Percentiles rank a stretch among this genome's conserved stretches.
These are phyloP conservation scores for Vulpes lagopus DNA, from an alignment of 2,113 vertebrate species.

Conservation along the genomic window DNA sequence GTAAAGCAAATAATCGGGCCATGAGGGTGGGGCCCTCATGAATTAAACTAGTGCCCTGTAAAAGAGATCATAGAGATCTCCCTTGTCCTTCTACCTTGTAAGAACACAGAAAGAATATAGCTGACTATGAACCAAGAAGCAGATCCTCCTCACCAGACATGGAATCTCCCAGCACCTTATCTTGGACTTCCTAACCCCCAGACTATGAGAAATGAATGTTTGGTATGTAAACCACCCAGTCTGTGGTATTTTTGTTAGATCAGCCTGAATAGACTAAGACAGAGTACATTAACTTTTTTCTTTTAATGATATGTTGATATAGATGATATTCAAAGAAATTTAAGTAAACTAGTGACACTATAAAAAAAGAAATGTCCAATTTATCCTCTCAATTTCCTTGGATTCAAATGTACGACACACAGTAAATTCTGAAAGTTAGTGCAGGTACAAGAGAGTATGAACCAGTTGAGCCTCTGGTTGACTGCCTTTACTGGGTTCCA, in stretches of 20 bases:
- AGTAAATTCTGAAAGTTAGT: neutral
- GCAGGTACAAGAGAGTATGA: neutral
- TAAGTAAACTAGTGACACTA: neutral
- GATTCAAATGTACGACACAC: neutral
- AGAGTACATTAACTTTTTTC: neutral
- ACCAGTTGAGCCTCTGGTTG: neutral
- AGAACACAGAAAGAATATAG: neutral
- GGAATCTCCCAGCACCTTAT: neutral
- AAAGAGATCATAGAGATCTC: neutral
- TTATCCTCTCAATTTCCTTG: neutral
- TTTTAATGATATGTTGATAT: conserved; percentile 27
- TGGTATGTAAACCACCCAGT: neutral
- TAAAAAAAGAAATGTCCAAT: neutral
- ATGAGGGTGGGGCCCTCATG: neutral
- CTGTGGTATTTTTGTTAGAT: neutral
- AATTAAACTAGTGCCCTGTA: neutral
- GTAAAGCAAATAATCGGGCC: conserved; percentile 1
- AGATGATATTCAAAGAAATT: conserved; percentile 28
- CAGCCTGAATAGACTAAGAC: neutral
- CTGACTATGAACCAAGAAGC: neutral
- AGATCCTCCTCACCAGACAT: neutral
- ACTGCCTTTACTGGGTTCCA: neutral
- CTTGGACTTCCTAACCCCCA: neutral
- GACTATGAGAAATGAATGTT: neutral
- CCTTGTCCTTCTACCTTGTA: neutral